Base-by-base conservation (phyloP, 2,113 vertebrate genomes). In the Orthochromis indermauri region DNA sequence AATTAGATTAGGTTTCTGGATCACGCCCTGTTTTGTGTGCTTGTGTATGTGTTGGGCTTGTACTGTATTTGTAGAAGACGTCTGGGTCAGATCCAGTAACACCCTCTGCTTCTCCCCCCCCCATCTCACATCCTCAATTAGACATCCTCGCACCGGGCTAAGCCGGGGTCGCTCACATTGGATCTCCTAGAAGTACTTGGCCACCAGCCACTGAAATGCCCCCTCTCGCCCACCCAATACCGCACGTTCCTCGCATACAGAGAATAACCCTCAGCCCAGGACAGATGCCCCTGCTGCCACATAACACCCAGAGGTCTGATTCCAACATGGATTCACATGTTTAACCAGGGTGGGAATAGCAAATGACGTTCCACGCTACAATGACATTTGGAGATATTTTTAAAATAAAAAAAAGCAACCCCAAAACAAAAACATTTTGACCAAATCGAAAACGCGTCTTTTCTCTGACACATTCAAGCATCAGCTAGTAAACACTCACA, bases 11-110 rank as follows among this genome's bases (percentile, higher is more conserved):
- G 66, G 59, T 83, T 89, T 80, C 79, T 83, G 55, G 82, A 90
- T 55, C 86, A 81, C 35, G 28, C 66, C 73, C 51, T 51, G 42
- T 54, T 40, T 40, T 76, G 21, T 49, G 61, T 57, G 31, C 10
- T 12, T 81, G 59, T 47, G 40, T 37, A 81, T 71, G 54, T 73
- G 63, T 37, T 84, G 55, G 82, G 88, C 71, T 92, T 80, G 83
- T 86, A 80, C 80, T 84, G 83, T 91, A 88, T 86, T 85, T 89
- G 79, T 47, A 17, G 55, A 79, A 88, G 87, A 84, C 42, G 86
- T 83, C 81, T 86, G 80, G 83, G 85, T 89, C 90, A 88, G 85
- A 82, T 93, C 85, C 90, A 86, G 89, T 88, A 88, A 91, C 90
- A 89, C 89, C 51, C 78, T 83, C 37, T 7, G 31, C 49, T 63